Percentiles rank a stretch among this genome's conserved stretches.
These are phyloP conservation scores for Urocitellus parryii DNA, from an alignment of 2,113 vertebrate genomes.

Conservation along the genomic window DNA sequence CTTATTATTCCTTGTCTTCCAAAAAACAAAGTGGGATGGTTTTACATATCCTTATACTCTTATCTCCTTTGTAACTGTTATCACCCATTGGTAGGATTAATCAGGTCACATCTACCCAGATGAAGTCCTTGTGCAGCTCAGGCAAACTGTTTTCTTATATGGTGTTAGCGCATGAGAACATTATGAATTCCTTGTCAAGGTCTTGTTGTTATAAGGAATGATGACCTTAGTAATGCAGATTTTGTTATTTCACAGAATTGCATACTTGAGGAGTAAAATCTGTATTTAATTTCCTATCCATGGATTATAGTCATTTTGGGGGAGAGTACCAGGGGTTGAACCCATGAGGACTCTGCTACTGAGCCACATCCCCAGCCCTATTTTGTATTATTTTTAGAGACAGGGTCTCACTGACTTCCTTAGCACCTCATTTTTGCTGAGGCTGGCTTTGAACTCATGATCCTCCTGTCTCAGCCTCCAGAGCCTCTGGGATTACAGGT, in stretches of 20 bases:
- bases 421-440: too few relatives aligned
- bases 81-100: background rate
- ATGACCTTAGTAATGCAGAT: background rate
- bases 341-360: too few relatives aligned
- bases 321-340: too few relatives aligned
- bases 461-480: too few relatives aligned
- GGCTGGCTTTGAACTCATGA: too few relatives aligned
- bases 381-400: too few relatives aligned
- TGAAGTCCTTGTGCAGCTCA: background rate
- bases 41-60: background rate
- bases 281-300: slow-evolving; percentile 34
- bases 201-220: background rate
- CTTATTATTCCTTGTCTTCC: background rate
- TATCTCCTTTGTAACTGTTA: background rate
- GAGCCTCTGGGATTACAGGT: too few relatives aligned
- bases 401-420: too few relatives aligned
- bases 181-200: background rate
- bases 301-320: background rate
- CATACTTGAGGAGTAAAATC: background rate
- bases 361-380: too few relatives aligned
- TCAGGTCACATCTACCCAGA: background rate
- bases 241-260: slow-evolving; percentile 21
- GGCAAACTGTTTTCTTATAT: background rate
- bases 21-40: background rate
- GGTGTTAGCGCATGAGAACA: background rate